Evolutionary conservation across 2,888 invertebrate genomes (phyloP), one percentile per base, ranked within the genome.

Genomic region (Biston stratarius): DNA sequence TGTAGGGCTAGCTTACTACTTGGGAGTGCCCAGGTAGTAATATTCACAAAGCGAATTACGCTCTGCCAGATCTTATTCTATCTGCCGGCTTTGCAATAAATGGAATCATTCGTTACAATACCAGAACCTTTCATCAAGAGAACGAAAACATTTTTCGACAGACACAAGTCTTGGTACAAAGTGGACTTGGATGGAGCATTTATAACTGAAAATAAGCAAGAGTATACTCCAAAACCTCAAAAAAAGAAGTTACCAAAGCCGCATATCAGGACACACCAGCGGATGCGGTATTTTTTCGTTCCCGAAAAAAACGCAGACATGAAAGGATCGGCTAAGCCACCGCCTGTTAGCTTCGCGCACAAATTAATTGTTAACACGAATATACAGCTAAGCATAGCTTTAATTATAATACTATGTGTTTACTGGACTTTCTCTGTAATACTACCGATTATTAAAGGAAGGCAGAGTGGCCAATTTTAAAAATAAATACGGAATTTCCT

Each of bases 111-210:
- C 5, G 15, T 24, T 0, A 48, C 14, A 14, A 9, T 42, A 42
- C n/a, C 47, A 34, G 7, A 14, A 15, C 40, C 12, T 9, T 7
- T 47, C 10, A 14, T 14, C 36, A 38, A 53, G 12, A 45, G 24
- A 12, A 24, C 55, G 11, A n/a, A 15, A 15, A 15, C 5, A 24
- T 40, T 14, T 51, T 81, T 76, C 47, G 83, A 85, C 12, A 83
- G 82, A 57, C 75, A 85, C 62, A 85, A 85, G 44, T 85, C 85
- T 0, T 85, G 85, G 85, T 85, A 85, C 61, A 83, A 83, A 65
- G 5, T 84, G 0, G 85, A 85, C 15, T 51, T 85, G 0, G 84
- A 84, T 0, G 83, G 82, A 0, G 77, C 69, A 0, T 83, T 56
- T 8, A 85, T 83, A 0, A 84, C 85, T 0, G 81, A 74, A 75